Conservation (phyloP, 2,797 vertebrate genomes). For the Scomberomorus guttatus region DNA sequence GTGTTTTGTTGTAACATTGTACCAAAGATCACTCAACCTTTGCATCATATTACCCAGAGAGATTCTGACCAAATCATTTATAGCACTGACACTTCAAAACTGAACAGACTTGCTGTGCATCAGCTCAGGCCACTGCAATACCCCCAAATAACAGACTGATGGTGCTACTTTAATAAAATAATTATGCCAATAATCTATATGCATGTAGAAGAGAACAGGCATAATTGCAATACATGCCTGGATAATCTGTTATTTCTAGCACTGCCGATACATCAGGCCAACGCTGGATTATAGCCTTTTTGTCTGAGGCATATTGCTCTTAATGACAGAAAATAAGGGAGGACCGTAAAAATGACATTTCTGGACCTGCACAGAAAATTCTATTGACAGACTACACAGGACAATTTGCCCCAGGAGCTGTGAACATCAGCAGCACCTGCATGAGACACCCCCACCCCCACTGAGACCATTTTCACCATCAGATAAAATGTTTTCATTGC, state of each 20-base stretch:
- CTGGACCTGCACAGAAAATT: neutral
- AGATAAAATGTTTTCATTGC: constrained; percentile 56
- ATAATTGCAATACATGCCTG: constrained; percentile 13
- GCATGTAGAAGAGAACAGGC: neutral
- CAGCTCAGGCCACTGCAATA: neutral
- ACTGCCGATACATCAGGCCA: neutral
- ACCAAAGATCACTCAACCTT: constrained; percentile 23
- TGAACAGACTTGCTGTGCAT: neutral
- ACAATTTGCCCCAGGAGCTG: constrained; percentile 6
- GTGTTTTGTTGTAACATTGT: neutral
- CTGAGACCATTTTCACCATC: constrained; percentile 25
- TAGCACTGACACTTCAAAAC: neutral
- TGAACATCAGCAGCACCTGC: constrained; percentile 30
- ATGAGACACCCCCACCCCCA: neutral
- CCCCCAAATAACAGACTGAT: constrained; percentile 19
- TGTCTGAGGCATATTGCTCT: neutral
- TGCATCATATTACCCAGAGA: constrained; percentile 45
- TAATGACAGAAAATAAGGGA: neutral
- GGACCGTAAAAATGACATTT: neutral
- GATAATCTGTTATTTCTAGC: constrained; percentile 1
- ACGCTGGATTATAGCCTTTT: neutral
- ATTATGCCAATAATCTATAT: constrained; percentile 23
- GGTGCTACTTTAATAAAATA: constrained; percentile 12
- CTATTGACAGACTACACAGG: neutral
- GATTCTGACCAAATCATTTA: constrained; percentile 27